Percentiles rank a stretch among this genome's conserved stretches.
phyloP scores from a whole-genome alignment of 2,113 vertebrate genomes.

The Okapia johnstoni region DNA sequence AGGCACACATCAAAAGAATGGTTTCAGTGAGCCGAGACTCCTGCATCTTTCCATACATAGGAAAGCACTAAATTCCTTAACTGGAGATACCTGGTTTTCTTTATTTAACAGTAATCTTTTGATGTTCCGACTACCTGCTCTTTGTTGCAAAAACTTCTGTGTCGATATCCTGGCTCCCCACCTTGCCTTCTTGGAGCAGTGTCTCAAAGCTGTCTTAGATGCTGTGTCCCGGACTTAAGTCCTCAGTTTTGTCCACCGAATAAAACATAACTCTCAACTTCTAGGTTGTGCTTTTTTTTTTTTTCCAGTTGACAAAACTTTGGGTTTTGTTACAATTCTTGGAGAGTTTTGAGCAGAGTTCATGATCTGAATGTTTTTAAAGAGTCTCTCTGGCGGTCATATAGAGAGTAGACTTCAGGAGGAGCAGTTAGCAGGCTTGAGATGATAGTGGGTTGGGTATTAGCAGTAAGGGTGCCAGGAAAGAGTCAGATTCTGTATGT shows the following conservation, averaged over 20 bases:
- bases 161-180: background rate
- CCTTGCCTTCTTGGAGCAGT: background rate
- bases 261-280: background rate
- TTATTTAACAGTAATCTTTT: background rate
- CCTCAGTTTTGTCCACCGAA: background rate
- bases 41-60: background rate
- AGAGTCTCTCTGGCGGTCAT: background rate
- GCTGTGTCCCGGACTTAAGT: background rate
- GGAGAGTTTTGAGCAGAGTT: background rate
- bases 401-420: background rate
- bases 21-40: background rate
- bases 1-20: background rate
- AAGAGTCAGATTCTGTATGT: background rate
- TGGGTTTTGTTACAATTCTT: background rate
- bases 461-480: background rate
- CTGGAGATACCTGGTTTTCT: background rate
- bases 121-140: background rate
- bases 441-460: background rate
- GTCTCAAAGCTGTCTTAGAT: background rate
- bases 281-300: background rate
- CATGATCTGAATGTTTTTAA: background rate
- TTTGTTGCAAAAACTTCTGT: background rate
- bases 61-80: background rate
- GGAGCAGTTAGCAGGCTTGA: background rate
- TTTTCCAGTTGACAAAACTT: background rate